Percentiles rank a stretch among this genome's conserved stretches.
These are phyloP conservation scores for Tipula confusa DNA, from an alignment of 2,888 invertebrate genomes.

Conservation along the genomic window DNA sequence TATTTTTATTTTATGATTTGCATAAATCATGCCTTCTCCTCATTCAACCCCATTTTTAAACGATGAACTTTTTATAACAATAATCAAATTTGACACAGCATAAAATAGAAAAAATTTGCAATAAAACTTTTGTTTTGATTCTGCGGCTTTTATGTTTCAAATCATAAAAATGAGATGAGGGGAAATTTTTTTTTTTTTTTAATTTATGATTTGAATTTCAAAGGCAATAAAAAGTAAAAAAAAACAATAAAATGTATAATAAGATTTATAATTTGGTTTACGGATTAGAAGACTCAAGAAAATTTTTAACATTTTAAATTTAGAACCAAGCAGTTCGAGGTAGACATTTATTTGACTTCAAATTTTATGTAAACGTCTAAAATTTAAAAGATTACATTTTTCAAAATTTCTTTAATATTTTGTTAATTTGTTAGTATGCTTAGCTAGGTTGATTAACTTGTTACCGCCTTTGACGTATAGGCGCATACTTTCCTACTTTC, in stretches of 20 bases:
- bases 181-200: too few relatives aligned
- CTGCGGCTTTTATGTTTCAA: background rate
- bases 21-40: background rate
- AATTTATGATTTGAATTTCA: background rate
- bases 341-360: too few relatives aligned
- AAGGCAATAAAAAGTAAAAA: background rate
- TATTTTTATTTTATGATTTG: background rate
- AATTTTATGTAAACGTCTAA: too few relatives aligned
- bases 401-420: too few relatives aligned
- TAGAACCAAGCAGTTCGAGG: too few relatives aligned
- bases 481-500: too few relatives aligned
- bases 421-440: too few relatives aligned
- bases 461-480: too few relatives aligned
- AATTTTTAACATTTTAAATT: background rate
- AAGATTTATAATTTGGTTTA: background rate
- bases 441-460: too few relatives aligned
- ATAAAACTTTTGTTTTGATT: background rate
- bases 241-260: background rate
- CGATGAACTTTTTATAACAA: background rate
- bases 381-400: too few relatives aligned
- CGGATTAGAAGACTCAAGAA: background rate
- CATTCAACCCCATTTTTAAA: background rate
- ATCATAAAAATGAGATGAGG: background rate
- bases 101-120: background rate
- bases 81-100: background rate